phyloP scores from a whole-genome alignment of 1,140 invertebrate species.

The Tribolium madens region DNA sequence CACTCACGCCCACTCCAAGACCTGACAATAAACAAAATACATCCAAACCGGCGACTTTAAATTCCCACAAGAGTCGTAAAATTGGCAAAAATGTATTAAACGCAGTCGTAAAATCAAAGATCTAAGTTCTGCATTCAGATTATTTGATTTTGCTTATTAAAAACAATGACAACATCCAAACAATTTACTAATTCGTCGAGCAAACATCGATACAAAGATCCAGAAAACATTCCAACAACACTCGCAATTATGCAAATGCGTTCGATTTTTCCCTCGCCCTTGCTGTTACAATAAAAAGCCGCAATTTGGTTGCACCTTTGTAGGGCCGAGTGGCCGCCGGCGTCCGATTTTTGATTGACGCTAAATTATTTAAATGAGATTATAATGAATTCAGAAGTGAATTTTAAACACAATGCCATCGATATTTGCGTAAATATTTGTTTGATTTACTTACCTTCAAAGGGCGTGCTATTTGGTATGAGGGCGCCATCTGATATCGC shows the following conservation, averaged over 20 bases:
- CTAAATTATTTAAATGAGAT: constrained; percentile 30
- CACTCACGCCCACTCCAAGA: neutral
- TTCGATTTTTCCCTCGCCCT: constrained; percentile 14
- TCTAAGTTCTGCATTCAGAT: neutral
- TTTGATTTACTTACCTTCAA: constrained; percentile 18
- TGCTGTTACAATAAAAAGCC: neutral
- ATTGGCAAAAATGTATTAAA: constrained; percentile 27
- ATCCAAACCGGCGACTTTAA: neutral
- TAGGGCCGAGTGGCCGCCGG: constrained; percentile 1
- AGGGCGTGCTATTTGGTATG: neutral
- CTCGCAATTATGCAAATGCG: constrained; percentile 17
- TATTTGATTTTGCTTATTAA: constrained; percentile 7
- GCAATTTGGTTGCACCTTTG: neutral
- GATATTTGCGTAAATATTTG: constrained; percentile 13
- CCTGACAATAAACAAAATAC: neutral
- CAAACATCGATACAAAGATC: constrained; percentile 9
- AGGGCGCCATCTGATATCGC: constrained; percentile 17
- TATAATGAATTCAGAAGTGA: constrained; percentile 7
- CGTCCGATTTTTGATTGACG: constrained; percentile 18
- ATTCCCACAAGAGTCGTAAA: constrained; percentile 1
- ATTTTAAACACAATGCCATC: constrained; percentile 8
- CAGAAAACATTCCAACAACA: constrained; percentile 3
- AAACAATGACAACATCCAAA: constrained; percentile 14
- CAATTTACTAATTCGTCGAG: neutral
- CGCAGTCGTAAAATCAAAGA: neutral